Conservation (phyloP, 2,888 invertebrate genomes). For the Tenthredo livida region DNA sequence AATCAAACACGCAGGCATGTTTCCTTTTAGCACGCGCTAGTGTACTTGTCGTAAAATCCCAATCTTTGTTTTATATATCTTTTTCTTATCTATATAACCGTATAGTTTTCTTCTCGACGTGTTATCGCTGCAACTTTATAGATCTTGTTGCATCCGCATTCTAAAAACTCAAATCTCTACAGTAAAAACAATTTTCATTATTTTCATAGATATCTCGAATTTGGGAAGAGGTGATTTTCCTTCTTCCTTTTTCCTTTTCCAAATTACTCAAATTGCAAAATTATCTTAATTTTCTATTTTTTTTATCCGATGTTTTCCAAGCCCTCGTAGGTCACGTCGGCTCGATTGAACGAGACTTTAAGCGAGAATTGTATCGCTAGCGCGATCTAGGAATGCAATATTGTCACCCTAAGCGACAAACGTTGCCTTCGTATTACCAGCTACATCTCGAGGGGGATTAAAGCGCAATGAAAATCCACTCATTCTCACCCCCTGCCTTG, state of each 20-base stretch:
- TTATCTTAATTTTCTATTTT: background rate
- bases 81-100: background rate
- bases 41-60: conserved; percentile 14
- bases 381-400: conserved; percentile 78
- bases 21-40: background rate
- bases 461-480: conserved; percentile 77
- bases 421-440: conserved; percentile 74
- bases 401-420: conserved; percentile 78
- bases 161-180: background rate
- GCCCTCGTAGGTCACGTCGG: background rate
- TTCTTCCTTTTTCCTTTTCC: background rate
- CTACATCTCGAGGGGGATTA: conserved; percentile 73
- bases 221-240: background rate
- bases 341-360: background rate
- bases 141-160: conserved; percentile 25
- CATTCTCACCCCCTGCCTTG: conserved; percentile 53
- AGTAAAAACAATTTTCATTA: background rate
- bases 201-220: background rate
- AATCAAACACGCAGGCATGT: background rate
- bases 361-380: conserved; percentile 34
- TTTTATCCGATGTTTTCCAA: background rate
- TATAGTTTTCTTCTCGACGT: background rate
- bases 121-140: conserved; percentile 21
- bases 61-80: conserved; percentile 20
- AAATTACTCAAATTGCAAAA: background rate